Evolutionary conservation across 2,113 vertebrate genomes (phyloP).

Genomic region (Scytalopus superciliaris): DNA sequence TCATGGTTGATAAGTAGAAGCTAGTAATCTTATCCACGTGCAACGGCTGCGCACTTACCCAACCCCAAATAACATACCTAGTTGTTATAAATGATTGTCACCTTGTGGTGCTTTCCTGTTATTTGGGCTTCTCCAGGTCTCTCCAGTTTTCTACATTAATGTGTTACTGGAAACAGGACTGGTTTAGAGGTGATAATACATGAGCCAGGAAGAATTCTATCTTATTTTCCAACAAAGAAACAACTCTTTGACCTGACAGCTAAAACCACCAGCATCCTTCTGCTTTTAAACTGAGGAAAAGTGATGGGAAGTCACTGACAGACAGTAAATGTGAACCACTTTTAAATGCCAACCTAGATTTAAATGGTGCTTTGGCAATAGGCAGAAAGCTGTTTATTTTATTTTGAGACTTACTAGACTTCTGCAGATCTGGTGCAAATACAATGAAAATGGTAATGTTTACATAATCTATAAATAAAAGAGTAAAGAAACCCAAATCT

Average conservation of each 20-base stretch:
- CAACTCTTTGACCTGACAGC: neutral
- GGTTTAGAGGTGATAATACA: neutral
- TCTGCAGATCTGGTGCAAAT: neutral
- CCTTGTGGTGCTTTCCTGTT: neutral
- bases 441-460: conserved; percentile 30
- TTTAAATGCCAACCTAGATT: neutral
- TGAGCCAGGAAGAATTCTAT: neutral
- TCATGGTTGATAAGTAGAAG: neutral
- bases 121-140: neutral
- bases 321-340: neutral
- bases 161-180: neutral
- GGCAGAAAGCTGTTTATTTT: neutral
- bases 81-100: neutral
- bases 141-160: neutral
- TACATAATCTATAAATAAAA: conserved; percentile 30
- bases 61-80: neutral
- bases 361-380: conserved; percentile 21
- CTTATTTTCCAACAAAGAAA: conserved; percentile 8
- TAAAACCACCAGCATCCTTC: conserved; percentile 1
- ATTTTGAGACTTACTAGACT: neutral
- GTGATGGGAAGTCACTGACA: conserved; percentile 24
- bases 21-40: neutral
- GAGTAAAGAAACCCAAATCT: neutral
- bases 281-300: neutral
- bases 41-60: neutral